Base-by-base conservation (phyloP, 2,797 vertebrate species). In the Falco peregrinus region DNA sequence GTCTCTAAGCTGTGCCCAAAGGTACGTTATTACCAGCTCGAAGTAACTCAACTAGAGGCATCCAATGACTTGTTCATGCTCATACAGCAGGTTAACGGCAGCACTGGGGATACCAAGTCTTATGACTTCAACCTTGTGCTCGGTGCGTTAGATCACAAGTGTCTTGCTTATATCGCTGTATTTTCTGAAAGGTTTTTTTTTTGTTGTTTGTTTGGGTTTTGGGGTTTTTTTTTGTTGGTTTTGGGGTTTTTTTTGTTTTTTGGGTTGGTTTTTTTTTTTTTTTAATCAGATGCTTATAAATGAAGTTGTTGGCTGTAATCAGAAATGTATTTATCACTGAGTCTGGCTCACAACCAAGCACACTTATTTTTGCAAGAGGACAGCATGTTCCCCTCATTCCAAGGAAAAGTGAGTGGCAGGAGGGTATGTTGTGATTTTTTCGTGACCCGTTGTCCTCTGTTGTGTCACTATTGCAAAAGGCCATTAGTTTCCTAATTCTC, bases 341-440 rank as follows among this genome's bases (percentile, higher is more conserved):
- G 29, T 88, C 92, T 96, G 92, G 95, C 96, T 96, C 56, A 71
- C 64, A 87, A 92, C 88, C 93, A 95, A 93, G 75, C 11, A 68
- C 53, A 22, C 43, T 74, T 96, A 94, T 92, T 97, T 95, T 87
- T 95, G 75, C 81, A 95, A 59, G 7, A 84, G 70, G 92, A 89
- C 92, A 60, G 69, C 35, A 21, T 41, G 90, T 91, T 92, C 81
- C 29, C 78, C 83, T 90, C 47, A 51, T 94, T 86, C 79, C 77
- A 86, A 94, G 69, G 69, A 88, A 84, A 95, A 88, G 50, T 25
- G 51, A 94, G 51, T 64, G 2, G 26, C 86, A 95, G 45, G 37
- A 87, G 14, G 22, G 60, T 68, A 74, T 87, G 87, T 92, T 29
- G 2, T 91, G 93, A 85, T 87, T 93, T 94, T 78, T 12, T 67